A percentile compares a stretch with the other conserved stretches of the same genome.
These are phyloP conservation scores for Pterostichus madidus DNA, from an alignment of 2,888 invertebrate species.

Conservation along the genomic window DNA sequence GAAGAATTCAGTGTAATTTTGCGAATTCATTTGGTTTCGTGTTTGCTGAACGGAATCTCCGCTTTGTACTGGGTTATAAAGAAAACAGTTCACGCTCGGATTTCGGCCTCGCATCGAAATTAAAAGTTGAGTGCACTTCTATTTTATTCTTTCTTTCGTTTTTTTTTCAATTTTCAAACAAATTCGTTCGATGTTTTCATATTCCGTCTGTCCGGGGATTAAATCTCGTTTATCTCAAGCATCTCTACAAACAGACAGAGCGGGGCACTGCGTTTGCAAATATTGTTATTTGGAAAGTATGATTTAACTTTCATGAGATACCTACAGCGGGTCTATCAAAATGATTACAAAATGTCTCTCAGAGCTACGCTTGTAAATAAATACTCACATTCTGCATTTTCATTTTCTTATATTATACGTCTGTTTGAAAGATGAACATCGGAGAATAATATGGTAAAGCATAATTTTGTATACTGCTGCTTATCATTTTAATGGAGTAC, in stretches of 20 bases:
- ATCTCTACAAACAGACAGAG: slow-evolving; percentile 35
- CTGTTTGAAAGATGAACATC: too few relatives aligned
- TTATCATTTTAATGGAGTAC: too few relatives aligned
- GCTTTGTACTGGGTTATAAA: slow-evolving; percentile 54
- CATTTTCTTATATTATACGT: too few relatives aligned
- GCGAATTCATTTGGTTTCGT: slow-evolving; percentile 64
- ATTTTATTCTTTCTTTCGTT: slow-evolving; percentile 48
- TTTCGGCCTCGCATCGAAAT: slow-evolving; percentile 57
- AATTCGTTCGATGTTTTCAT: slow-evolving; percentile 58
- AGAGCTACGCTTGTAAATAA: not conserved
- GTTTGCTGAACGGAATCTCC: slow-evolving; percentile 53
- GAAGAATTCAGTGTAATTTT: slow-evolving; percentile 62
- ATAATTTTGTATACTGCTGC: too few relatives aligned
- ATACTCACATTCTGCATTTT: not conserved
- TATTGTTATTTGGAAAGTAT: slow-evolving; percentile 49
- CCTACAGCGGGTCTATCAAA: not conserved
- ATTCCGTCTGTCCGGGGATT: slow-evolving; percentile 55
- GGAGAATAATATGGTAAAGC: too few relatives aligned
- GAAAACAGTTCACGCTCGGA: slow-evolving; percentile 57
- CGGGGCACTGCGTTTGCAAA: slow-evolving; percentile 14
- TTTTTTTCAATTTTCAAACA: slow-evolving; percentile 56
- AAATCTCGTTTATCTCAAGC: slow-evolving; percentile 54
- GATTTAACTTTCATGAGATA: slow-evolving; percentile 43
- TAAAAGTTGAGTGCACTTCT: slow-evolving; percentile 60
- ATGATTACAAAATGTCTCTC: slow-evolving; percentile 23